Conservation (phyloP, 2,888 invertebrate genomes). For the Cheilosia vernalis region DNA sequence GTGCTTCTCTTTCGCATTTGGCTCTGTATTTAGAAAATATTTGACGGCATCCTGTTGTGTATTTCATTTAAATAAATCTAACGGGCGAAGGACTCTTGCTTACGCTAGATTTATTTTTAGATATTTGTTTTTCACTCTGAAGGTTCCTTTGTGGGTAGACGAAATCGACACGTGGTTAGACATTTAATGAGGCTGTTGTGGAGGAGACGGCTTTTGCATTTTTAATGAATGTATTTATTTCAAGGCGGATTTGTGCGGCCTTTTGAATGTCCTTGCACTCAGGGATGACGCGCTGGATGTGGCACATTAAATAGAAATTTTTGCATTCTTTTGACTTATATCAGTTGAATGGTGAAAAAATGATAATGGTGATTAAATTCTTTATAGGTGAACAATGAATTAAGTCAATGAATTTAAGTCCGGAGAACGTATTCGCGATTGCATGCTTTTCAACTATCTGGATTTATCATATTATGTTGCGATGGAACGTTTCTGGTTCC, state of each 20-base stretch:
- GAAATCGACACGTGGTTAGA: conserved; percentile 19
- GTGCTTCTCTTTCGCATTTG: conserved; percentile 13
- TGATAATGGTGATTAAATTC: too few relatives aligned
- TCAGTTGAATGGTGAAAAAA: too few relatives aligned
- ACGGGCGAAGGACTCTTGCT: conserved; percentile 38
- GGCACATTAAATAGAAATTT: neutral
- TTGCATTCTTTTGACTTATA: too few relatives aligned
- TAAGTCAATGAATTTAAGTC: too few relatives aligned
- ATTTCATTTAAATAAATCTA: conserved; percentile 62
- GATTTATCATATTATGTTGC: too few relatives aligned
- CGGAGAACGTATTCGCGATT: too few relatives aligned
- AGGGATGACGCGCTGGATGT: conserved; percentile 8
- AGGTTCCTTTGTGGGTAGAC: neutral
- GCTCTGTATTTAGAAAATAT: conserved; percentile 54
- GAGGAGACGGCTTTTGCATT: conserved; percentile 49
- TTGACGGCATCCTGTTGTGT: conserved; percentile 51
- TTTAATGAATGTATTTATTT: conserved; percentile 55
- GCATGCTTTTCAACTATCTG: too few relatives aligned
- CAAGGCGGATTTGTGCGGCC: neutral
- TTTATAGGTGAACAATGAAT: too few relatives aligned
- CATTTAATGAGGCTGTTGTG: conserved; percentile 60
- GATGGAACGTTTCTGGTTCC: too few relatives aligned
- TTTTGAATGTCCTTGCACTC: conserved; percentile 19
- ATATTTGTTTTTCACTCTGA: neutral
- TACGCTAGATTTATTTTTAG: conserved; percentile 21